Evolutionary conservation across 2,797 vertebrate genomes (phyloP).

Genomic region (Channa striata): DNA sequence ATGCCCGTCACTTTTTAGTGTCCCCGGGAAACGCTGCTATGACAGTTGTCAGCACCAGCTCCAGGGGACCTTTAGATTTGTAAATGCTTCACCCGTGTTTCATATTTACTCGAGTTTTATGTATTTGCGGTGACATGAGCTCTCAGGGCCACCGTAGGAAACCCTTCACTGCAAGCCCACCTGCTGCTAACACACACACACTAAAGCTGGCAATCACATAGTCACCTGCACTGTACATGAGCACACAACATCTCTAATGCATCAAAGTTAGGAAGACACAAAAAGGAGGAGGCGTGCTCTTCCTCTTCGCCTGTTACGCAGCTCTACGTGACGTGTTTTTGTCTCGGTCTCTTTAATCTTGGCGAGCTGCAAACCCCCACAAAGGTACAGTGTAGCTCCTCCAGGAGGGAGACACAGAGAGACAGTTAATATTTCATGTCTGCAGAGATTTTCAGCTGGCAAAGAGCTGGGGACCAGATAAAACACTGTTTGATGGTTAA

Average conservation of each 20-base stretch:
- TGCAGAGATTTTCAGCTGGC: constrained; percentile 48
- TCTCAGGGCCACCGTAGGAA: no score
- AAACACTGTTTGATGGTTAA: constrained; percentile 70
- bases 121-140: no score
- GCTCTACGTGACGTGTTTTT: constrained; percentile 29
- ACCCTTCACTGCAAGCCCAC: no score
- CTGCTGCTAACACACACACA: neutral
- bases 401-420: constrained; percentile 36
- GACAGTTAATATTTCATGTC: constrained; percentile 69
- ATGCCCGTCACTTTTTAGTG: no score
- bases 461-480: constrained; percentile 55
- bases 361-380: constrained; percentile 44
- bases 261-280: constrained; percentile 35
- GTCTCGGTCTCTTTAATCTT: constrained; percentile 53
- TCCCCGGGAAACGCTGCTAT: no score
- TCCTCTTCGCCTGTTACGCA: constrained; percentile 6
- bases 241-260: constrained; percentile 21
- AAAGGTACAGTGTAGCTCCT: constrained; percentile 36
- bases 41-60: no score
- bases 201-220: constrained; percentile 8
- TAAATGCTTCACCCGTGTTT: no score
- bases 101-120: no score
- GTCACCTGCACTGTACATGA: constrained; percentile 13
- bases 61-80: no score
- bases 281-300: constrained; percentile 15